Evolutionary conservation across 2,113 vertebrate species (phyloP).

Genomic region (Maccullochella peelii): DNA sequence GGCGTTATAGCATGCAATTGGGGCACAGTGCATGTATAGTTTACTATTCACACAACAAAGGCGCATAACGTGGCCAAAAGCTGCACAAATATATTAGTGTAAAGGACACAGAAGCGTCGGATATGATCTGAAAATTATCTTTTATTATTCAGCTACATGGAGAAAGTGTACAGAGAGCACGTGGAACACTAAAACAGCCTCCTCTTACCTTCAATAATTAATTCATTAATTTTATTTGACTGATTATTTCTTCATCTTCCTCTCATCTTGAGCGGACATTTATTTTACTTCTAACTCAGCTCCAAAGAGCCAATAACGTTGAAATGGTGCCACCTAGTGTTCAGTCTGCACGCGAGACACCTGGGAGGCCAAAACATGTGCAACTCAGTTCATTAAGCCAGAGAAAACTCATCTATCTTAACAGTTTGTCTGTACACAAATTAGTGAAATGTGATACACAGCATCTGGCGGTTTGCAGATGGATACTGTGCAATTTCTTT

Average conservation of each 20-base stretch:
- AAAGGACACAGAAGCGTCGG: not conserved
- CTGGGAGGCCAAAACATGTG: not conserved
- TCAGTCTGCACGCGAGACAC: not conserved
- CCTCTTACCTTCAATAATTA: not conserved
- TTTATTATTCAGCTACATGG: slow-evolving; percentile 48
- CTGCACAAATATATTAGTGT: slow-evolving; percentile 3
- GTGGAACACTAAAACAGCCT: no score
- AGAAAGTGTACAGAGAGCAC: not conserved
- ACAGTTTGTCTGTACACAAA: not conserved
- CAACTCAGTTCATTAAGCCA: not conserved
- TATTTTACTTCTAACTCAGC: not conserved
- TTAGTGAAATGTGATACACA: not conserved
- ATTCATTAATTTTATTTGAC: not conserved
- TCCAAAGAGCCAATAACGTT: slow-evolving; percentile 26
- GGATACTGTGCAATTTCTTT: slow-evolving; percentile 98
- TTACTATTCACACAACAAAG: not conserved
- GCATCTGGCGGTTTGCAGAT: slow-evolving; percentile 95
- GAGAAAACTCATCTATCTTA: not conserved
- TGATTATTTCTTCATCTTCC: not conserved
- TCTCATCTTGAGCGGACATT: not conserved
- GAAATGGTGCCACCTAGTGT: slow-evolving; percentile 78
- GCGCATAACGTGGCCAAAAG: not conserved
- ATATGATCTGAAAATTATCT: not conserved
- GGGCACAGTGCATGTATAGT: not conserved
- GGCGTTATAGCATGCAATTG: slow-evolving; percentile 35